Evolutionary conservation across 2,888 invertebrate species (phyloP), one percentile per base, ranked within the genome.

Genomic region (Pelosia muscerda): DNA sequence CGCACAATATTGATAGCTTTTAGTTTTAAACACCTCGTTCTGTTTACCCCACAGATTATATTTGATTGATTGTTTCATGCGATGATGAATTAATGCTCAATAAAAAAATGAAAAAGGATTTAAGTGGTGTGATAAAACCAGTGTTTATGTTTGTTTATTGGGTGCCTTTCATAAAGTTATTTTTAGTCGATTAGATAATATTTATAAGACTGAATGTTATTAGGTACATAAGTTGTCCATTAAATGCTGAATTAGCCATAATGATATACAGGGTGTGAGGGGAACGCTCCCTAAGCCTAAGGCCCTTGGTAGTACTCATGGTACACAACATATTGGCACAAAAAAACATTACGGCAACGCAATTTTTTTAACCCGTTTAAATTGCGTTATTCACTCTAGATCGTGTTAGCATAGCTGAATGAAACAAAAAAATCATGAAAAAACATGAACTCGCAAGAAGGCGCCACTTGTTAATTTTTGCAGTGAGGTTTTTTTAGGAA

Each of bases 81-180:
- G 56, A 66, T 78, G 76, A 78, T 79, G 60, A 62, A 72, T 81
- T 68, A 67, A 59, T 64, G 71, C 72, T 78, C 63, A 72, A 69
- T 31, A 38, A 28, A 63, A 65, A 57, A 54, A 23, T 53, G 28
- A 59, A 49, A 58, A 25, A 65, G 62, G 59, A 11, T 34, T 55
- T 60, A 71, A 60, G 59, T 34, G 31, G 62, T 62, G 53, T 6
- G 34, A 65, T 57, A 61, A 57, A 69, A 22, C 53, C 11, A 49
- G 38, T 61, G 8, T 60, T 31, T 38, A 57, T 15, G 57, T 49
- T 25, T 53, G 53, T 69, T 56, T 60, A 56, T 34, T 28, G 28
- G 54, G 59, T 58, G 63, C 55, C n/a, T 56, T 38, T 61, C 19
- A 28, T 58, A 31, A n/a, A 22, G 55, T 38, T 57, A 28, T 38